Evolutionary conservation across 2,797 vertebrate species (phyloP).

Genomic region (Onychomys arenicola): DNA sequence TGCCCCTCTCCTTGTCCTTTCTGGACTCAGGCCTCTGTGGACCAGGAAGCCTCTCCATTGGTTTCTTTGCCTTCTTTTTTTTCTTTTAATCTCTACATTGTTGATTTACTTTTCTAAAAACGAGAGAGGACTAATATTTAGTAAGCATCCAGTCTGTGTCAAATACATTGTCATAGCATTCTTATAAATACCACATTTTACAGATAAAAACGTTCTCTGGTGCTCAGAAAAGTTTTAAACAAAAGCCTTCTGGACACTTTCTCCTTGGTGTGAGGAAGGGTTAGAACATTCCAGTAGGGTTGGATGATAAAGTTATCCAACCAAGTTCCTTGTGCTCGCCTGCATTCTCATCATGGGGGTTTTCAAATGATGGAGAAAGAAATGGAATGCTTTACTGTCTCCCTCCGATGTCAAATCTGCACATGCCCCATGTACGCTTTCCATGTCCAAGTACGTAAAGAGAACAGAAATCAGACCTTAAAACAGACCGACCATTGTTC

Average conservation of each 20-base stretch:
- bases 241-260: neutral
- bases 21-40: neutral
- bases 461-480: neutral
- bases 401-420: neutral
- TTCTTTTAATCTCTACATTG: neutral
- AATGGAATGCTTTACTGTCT: neutral
- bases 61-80: neutral
- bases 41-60: neutral
- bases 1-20: neutral
- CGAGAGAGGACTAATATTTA: neutral
- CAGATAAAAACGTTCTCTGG: conserved; percentile 27
- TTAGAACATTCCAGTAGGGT: neutral
- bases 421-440: too few relatives aligned
- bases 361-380: neutral
- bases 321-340: neutral
- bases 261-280: neutral
- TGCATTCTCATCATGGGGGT: neutral
- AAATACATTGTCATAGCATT: neutral
- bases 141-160: neutral
- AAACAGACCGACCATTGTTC: neutral
- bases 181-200: conserved; percentile 2
- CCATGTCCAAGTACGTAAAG: neutral
- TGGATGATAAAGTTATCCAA: neutral
- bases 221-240: neutral
- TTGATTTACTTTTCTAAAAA: conserved; percentile 15